Base-by-base conservation (phyloP, 2,888 invertebrate species). In the Ochlodes sylvanus region DNA sequence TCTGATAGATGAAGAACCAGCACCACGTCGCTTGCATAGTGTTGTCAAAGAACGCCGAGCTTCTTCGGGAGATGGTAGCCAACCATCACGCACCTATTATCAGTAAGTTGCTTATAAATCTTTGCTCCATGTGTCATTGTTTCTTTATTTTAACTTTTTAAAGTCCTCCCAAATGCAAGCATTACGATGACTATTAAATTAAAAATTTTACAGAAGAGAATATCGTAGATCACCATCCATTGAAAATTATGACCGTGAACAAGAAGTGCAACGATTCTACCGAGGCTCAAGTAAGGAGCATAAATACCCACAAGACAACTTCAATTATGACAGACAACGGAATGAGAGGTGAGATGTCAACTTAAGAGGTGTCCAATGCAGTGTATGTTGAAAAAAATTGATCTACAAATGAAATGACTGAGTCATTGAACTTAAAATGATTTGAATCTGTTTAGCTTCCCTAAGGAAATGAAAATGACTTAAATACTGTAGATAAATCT, bases 261-360 rank as follows among this genome's bases (percentile, higher is more conserved):
- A 84, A 47, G 92, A 92, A 79, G 87, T 89, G 10, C 89, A 91
- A 73, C 80, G 92, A 7, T 93, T 92, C 73, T 92, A 93, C 71
- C 77, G 92, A 14, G 92, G 91, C 12, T 90, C 92, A 34, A 92
- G 90, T 74, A 92, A 90, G 72, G 92, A 91, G 68, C 83, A 85
- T 57, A 77, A 82, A 62, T 81, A 77, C 52, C 84, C 84, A 1
- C 78, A 79, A 56, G 78, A 83, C 34, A 84, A 83, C 65, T 85
- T 87, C 68, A 84, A 80, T 21, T 87, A 85, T 79, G 82, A 86
- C 10, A 77, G 85, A 55, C 84, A 85, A 44, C 83, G 80, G 34
- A 84, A 80, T 78, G 84, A 88, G 64, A 90, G 90, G 90, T 91
- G 75, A n/a, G 32, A 41, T 34, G 44, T 5, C 44, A 47, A 21